Evolutionary conservation across 2,797 vertebrate species (phyloP).

Genomic region (Poecilia picta): DNA sequence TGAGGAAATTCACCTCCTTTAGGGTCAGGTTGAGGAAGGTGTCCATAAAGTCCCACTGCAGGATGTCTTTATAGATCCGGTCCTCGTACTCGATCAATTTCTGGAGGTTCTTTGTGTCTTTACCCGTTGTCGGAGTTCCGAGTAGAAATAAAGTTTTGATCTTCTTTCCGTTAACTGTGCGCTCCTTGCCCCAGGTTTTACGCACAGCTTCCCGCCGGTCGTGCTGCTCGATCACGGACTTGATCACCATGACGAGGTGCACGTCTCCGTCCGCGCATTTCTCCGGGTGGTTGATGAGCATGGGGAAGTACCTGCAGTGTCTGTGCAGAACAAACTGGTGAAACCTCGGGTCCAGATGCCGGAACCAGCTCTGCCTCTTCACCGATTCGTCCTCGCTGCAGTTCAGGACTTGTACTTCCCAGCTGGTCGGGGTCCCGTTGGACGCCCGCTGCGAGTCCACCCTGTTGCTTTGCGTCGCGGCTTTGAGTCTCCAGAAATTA

Average conservation of each 20-base stretch:
- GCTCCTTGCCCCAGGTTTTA: slow-evolving; percentile 82
- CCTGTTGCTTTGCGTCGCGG: background rate
- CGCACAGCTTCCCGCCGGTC: slow-evolving; percentile 85
- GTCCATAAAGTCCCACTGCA: slow-evolving; percentile 90
- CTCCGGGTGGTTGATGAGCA: slow-evolving; percentile 86
- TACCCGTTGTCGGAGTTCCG: slow-evolving; percentile 78
- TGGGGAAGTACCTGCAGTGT: slow-evolving; percentile 86
- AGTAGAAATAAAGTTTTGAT: slow-evolving; percentile 83
- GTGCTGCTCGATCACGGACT: slow-evolving; percentile 86
- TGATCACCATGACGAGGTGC: slow-evolving; percentile 84
- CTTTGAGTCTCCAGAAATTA: slow-evolving; percentile 2
- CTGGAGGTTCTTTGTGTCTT: slow-evolving; percentile 83
- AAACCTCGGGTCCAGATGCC: slow-evolving; percentile 79
- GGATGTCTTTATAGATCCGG: slow-evolving; percentile 82
- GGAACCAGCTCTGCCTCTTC: slow-evolving; percentile 77
- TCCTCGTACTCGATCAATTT: slow-evolving; percentile 85
- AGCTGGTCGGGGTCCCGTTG: slow-evolving; percentile 58
- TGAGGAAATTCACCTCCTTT: slow-evolving; percentile 87
- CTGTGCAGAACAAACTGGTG: slow-evolving; percentile 85
- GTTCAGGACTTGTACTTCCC: slow-evolving; percentile 78
- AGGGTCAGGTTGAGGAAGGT: slow-evolving; percentile 88
- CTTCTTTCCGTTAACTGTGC: slow-evolving; percentile 62
- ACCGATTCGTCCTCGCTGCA: slow-evolving; percentile 77
- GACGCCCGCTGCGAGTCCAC: slow-evolving; percentile 34
- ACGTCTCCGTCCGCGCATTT: slow-evolving; percentile 77